Percentiles rank a stretch among this genome's conserved stretches.
These are phyloP conservation scores for Pongo pygmaeus DNA, from an alignment of 2,113 vertebrate species.

Conservation along the genomic window DNA sequence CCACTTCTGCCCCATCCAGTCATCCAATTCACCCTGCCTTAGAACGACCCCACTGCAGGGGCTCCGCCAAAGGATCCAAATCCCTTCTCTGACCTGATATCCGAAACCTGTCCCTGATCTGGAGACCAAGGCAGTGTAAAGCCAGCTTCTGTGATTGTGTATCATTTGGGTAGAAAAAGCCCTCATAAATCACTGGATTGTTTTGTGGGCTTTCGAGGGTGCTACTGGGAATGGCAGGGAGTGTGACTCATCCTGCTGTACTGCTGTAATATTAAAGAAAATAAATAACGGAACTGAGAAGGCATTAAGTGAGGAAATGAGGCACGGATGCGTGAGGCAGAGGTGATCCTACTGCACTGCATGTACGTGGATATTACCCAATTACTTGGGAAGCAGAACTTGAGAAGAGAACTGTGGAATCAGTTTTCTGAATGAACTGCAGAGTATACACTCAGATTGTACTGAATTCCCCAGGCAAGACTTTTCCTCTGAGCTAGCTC, in stretches of 20 bases:
- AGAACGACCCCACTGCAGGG: background rate
- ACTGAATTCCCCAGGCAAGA: conserved; percentile 32
- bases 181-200: conserved; percentile 87
- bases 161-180: conserved; percentile 79
- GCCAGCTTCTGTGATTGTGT: conserved; percentile 78
- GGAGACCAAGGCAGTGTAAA: conserved; percentile 85
- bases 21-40: background rate
- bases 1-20: background rate
- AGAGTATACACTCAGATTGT: background rate
- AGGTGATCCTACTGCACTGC: conserved; percentile 72
- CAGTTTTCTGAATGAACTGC: conserved; percentile 70
- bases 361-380: conserved; percentile 75
- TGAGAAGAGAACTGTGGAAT: conserved; percentile 45
- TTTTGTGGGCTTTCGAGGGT: conserved; percentile 86
- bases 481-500: conserved; percentile 42
- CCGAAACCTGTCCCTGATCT: conserved; percentile 79
- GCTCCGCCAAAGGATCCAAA: background rate
- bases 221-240: conserved; percentile 78
- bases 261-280: conserved; percentile 87
- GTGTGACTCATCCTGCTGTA: conserved; percentile 89
- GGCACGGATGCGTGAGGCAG: conserved; percentile 81
- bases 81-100: background rate
- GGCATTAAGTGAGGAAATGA: conserved; percentile 91
- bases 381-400: conserved; percentile 75
- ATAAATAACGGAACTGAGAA: conserved; percentile 86